These are phyloP conservation scores for Bujurquina vittata DNA, from an alignment of 2,113 vertebrate genomes.

Conservation along the genomic window DNA sequence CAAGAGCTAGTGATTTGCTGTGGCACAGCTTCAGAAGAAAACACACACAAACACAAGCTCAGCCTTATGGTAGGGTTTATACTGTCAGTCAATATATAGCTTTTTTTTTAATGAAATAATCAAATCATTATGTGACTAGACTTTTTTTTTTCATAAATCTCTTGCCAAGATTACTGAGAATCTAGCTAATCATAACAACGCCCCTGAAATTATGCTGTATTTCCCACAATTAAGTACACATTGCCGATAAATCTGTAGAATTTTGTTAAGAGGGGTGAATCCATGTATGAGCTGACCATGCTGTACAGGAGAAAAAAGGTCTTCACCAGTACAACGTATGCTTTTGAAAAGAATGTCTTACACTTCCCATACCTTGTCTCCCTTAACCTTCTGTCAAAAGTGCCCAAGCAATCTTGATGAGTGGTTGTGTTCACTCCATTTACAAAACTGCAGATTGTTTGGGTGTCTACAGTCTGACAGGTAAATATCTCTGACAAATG, in stretches of 20 bases:
- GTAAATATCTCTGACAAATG: constrained; percentile 66
- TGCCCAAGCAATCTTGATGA: constrained; percentile 43
- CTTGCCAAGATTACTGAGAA: constrained; percentile 6
- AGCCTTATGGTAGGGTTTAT: not conserved
- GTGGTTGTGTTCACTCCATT: constrained; percentile 50
- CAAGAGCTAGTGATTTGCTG: not conserved
- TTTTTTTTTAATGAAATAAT: constrained; percentile 7
- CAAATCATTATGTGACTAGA: constrained; percentile 3
- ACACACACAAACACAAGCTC: not conserved
- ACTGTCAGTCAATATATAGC: not conserved
- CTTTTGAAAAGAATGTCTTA: constrained; percentile 1
- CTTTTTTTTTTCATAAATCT: not conserved
- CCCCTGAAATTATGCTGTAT: not conserved
- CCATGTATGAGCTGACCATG: not conserved
- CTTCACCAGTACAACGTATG: not conserved
- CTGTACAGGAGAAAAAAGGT: not conserved
- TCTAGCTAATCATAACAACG: not conserved
- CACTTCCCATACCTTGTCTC: constrained; percentile 23
- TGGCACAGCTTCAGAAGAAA: constrained; percentile 7
- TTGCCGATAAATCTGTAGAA: not conserved
- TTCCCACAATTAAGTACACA: constrained; percentile 6
- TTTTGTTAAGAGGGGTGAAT: not conserved
- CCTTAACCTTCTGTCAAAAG: constrained; percentile 49
- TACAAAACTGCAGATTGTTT: constrained; percentile 67
- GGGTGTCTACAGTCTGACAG: constrained; percentile 65